A percentile compares a stretch with the other conserved stretches of the same genome.
Evolutionary conservation across 2,113 vertebrate genomes (phyloP).

Genomic region (Stegostoma tigrinum): DNA sequence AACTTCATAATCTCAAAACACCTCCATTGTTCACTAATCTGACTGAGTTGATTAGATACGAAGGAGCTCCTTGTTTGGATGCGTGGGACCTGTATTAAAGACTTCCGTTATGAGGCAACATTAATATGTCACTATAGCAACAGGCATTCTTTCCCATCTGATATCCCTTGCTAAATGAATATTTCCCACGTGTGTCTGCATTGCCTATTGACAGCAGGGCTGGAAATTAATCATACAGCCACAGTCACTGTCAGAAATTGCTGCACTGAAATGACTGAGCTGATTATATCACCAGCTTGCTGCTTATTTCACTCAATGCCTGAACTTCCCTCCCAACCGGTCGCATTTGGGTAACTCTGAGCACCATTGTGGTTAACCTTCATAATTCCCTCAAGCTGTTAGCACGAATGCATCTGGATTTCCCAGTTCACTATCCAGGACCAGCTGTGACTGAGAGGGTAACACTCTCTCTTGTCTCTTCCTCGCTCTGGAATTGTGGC

Average conservation of each 20-base stretch:
- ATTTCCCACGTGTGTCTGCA: neutral
- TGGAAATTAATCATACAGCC: neutral
- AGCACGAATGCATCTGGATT: neutral
- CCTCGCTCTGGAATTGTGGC: too few relatives aligned
- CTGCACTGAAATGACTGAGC: neutral
- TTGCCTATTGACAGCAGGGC: neutral
- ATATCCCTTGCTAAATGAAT: constrained; percentile 19
- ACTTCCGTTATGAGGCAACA: constrained; percentile 10
- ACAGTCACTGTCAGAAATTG: neutral
- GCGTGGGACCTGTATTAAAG: neutral
- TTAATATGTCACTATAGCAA: constrained; percentile 35
- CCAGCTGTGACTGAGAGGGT: neutral
- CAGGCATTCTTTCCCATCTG: neutral
- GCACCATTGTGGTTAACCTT: neutral
- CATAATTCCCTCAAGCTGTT: neutral
- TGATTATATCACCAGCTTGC: neutral
- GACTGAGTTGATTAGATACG: neutral
- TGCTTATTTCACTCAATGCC: neutral
- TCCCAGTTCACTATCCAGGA: neutral
- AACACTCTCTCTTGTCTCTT: neutral
- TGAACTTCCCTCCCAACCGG: neutral
- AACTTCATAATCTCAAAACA: neutral
- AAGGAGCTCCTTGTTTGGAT: neutral
- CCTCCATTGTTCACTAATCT: neutral
- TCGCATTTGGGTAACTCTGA: neutral